Percentiles rank a stretch among this genome's conserved stretches.
Conservation (phyloP, 2,113 vertebrate species). For the Alces alces region DNA sequence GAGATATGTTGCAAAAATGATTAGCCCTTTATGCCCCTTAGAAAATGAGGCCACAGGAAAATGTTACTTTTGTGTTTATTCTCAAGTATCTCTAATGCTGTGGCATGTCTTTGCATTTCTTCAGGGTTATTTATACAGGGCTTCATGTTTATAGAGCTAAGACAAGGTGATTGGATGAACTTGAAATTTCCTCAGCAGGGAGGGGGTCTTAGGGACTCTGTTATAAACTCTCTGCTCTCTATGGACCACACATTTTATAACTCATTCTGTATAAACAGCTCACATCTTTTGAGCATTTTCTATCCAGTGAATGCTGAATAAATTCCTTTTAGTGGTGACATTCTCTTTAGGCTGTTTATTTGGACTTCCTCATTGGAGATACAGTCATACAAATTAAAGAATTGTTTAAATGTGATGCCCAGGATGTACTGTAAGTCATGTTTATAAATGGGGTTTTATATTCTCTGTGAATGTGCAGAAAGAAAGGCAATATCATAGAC, state of each 20-base stretch:
- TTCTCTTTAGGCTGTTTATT: constrained; percentile 68
- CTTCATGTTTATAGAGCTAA: constrained; percentile 57
- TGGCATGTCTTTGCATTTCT: background rate
- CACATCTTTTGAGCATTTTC: constrained; percentile 68
- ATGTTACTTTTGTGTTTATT: background rate
- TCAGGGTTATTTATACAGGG: constrained; percentile 52
- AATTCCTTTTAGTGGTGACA: constrained; percentile 69
- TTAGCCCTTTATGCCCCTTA: rapidly evolving
- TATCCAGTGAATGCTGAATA: constrained; percentile 64
- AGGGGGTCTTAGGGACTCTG: background rate
- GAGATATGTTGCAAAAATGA: constrained; percentile 12
- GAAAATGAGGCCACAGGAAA: background rate
- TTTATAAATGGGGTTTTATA: constrained; percentile 64
- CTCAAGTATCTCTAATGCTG: background rate
- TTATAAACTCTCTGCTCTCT: constrained; percentile 56
- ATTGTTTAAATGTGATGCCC: constrained; percentile 33
- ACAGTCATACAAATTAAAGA: constrained; percentile 31
- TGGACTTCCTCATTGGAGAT: constrained; percentile 49
- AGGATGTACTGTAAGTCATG: constrained; percentile 13
- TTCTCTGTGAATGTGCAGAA: background rate
- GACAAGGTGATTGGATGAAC: constrained; percentile 47
- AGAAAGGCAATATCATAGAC: background rate
- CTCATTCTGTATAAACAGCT: constrained; percentile 69
- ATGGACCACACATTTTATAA: constrained; percentile 58
- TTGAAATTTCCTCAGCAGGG: background rate